phyloP scores from a whole-genome alignment of 2,113 vertebrate species.

The Perognathus longimembris region DNA sequence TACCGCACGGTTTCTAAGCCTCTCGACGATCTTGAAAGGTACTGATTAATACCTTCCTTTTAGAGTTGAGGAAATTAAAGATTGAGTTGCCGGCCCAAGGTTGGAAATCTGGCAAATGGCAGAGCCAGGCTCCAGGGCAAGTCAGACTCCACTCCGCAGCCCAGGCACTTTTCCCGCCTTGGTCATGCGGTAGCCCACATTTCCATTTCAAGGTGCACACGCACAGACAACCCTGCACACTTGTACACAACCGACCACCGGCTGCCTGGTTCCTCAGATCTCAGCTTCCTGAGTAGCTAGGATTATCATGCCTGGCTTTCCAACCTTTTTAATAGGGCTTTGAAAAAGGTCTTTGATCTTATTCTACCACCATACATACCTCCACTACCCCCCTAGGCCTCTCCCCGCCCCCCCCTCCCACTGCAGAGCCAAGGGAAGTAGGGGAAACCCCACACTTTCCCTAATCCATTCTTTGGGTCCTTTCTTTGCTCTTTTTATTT shows the following conservation, averaged over 20 bases:
- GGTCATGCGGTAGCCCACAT: neutral
- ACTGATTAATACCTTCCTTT: neutral
- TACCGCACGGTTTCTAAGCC: neutral
- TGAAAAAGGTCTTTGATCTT: neutral
- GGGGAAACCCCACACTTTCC: neutral
- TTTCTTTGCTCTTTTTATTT: neutral
- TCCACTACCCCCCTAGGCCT: neutral
- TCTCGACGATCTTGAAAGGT: neutral
- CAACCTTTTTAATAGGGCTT: neutral
- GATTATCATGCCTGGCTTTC: too few species aligned
- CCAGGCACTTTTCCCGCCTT: neutral
- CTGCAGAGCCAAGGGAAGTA: neutral
- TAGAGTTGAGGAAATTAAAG: slow-evolving; percentile 23
- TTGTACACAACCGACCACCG: neutral
- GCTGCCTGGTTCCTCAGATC: too few species aligned
- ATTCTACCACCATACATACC: neutral
- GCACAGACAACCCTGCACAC: neutral
- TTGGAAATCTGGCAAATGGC: slow-evolving; percentile 22
- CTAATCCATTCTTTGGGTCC: neutral
- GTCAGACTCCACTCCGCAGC: neutral
- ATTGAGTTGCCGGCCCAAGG: neutral
- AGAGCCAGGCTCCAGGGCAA: neutral
- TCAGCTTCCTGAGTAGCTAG: too few species aligned
- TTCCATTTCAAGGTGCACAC: neutral
- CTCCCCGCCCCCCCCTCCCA: neutral